These are phyloP conservation scores for Tetheella fluctuosa DNA, from an alignment of 2,888 invertebrate genomes.

Conservation along the genomic window DNA sequence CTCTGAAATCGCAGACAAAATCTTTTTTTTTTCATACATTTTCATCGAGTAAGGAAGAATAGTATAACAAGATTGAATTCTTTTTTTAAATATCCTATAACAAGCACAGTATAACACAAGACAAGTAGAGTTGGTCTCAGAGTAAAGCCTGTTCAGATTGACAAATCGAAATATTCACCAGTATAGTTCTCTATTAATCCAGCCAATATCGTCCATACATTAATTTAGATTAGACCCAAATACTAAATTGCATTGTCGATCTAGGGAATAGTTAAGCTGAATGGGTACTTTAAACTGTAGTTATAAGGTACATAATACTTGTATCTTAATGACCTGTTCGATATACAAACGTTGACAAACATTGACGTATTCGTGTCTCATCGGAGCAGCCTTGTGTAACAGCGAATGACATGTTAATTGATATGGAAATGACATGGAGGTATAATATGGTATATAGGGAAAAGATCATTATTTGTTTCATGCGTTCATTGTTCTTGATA, in stretches of 20 bases:
- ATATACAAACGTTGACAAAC: not conserved
- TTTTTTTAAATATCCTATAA: too few relatives aligned
- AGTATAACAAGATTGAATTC: too few relatives aligned
- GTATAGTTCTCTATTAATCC: not conserved
- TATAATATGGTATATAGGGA: conserved; percentile 2
- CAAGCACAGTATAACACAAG: too few relatives aligned
- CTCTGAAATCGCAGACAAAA: too few relatives aligned
- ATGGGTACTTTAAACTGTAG: too few relatives aligned
- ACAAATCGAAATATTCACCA: too few relatives aligned
- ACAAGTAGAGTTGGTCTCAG: too few relatives aligned
- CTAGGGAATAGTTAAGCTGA: not conserved
- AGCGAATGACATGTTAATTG: conserved; percentile 34
- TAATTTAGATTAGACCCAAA: not conserved
- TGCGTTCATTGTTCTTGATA: not conserved
- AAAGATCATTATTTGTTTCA: not conserved
- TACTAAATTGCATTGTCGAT: not conserved
- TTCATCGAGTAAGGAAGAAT: too few relatives aligned
- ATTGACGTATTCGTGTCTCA: conserved; percentile 15
- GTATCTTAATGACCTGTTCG: not conserved
- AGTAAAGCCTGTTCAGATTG: too few relatives aligned
- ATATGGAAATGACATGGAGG: conserved; percentile 38
- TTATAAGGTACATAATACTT: not conserved
- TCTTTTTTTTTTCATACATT: too few relatives aligned
- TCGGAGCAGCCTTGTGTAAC: conserved; percentile 13
- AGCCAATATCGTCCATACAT: not conserved